Conservation (phyloP, 2,113 vertebrate genomes). For the Morone chrysops region DNA sequence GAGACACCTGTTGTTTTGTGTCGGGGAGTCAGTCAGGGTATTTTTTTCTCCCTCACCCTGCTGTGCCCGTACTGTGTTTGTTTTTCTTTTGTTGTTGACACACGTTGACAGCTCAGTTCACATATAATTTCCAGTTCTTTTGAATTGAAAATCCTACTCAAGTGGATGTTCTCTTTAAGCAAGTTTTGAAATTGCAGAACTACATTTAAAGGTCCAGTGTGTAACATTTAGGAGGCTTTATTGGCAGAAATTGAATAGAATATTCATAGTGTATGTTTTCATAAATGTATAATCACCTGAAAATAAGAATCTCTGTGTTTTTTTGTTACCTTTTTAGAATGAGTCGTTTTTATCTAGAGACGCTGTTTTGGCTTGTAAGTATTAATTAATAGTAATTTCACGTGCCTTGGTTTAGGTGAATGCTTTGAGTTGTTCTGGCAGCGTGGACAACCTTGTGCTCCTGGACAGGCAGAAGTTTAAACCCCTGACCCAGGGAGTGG, state of each 20-base stretch:
- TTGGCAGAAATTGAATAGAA: too few species aligned
- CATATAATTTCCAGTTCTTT: constrained; percentile 3
- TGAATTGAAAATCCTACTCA: neutral
- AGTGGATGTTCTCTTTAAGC: neutral
- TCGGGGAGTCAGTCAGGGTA: neutral
- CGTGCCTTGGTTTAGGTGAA: constrained; percentile 84
- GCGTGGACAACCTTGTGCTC: constrained; percentile 88
- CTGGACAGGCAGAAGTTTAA: constrained; percentile 92
- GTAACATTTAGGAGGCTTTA: too few species aligned
- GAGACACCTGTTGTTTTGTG: constrained; percentile 22
- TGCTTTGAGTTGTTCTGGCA: constrained; percentile 89
- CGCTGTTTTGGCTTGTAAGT: neutral
- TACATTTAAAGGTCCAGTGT: neutral
- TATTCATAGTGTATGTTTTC: too few species aligned
- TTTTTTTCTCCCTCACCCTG: constrained; percentile 9
- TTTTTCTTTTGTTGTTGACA: constrained; percentile 29
- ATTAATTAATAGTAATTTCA: neutral
- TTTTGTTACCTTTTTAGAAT: too few species aligned
- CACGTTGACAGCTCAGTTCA: constrained; percentile 3
- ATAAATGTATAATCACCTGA: too few species aligned
- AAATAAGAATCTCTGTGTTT: too few species aligned
- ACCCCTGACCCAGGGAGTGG: constrained; percentile 84
- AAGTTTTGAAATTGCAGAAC: neutral
- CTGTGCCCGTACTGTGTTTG: constrained; percentile 25
- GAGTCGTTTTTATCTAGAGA: too few species aligned